These are phyloP conservation scores for Catocala nupta DNA, from an alignment of 2,888 invertebrate species.

Conservation along the genomic window DNA sequence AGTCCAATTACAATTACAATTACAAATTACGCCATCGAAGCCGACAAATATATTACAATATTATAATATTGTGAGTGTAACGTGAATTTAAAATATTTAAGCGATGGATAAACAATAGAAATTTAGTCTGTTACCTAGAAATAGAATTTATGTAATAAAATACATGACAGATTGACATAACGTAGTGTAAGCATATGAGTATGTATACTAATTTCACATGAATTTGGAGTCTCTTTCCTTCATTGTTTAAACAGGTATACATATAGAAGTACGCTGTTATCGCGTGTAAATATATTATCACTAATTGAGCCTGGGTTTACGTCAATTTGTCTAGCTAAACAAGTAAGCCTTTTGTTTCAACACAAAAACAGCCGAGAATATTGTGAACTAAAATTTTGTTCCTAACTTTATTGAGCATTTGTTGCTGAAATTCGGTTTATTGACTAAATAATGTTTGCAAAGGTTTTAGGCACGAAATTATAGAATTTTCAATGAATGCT, in stretches of 20 bases:
- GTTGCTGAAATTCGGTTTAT: constrained; percentile 21
- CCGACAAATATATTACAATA: too few relatives aligned
- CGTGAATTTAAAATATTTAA: too few relatives aligned
- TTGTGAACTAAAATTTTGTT: constrained; percentile 9
- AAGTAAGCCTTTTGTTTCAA: constrained; percentile 5
- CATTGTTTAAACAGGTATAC: constrained; percentile 14
- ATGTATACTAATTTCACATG: neutral
- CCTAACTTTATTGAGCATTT: constrained; percentile 11
- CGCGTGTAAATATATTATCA: constrained; percentile 10
- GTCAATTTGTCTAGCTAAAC: constrained; percentile 12
- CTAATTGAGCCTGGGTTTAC: constrained; percentile 7
- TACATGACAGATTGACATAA: too few relatives aligned
- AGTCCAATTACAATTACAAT: too few relatives aligned
- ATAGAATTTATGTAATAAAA: too few relatives aligned
- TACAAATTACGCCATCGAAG: too few relatives aligned
- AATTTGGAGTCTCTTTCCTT: neutral
- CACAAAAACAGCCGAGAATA: constrained; percentile 4
- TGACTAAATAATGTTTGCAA: constrained; percentile 33
- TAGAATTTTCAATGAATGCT: constrained; percentile 14
- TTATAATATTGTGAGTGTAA: too few relatives aligned
- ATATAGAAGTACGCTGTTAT: neutral
- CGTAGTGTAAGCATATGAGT: too few relatives aligned
- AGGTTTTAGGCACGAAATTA: constrained; percentile 20
- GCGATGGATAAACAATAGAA: too few relatives aligned
- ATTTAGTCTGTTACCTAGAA: too few relatives aligned